phyloP scores from a whole-genome alignment of 2,888 invertebrate species.

The Hecatera dysodea region DNA sequence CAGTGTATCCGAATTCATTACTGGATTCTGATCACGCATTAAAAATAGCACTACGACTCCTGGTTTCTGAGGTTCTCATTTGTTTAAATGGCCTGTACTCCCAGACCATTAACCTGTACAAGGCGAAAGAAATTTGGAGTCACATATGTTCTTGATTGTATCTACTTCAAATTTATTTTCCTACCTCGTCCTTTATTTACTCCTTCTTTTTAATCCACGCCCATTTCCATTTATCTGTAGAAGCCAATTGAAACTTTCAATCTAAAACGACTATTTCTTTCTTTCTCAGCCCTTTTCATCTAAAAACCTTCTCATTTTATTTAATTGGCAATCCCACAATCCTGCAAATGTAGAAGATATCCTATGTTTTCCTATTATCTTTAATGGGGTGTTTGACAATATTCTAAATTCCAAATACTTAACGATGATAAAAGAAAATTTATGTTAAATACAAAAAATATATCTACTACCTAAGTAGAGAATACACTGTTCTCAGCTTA shows the following conservation, averaged over 20 bases:
- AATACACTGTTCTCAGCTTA: too few species aligned
- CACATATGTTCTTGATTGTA: not conserved
- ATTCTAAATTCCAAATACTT: too few species aligned
- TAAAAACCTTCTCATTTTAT: not conserved
- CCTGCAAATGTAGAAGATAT: not conserved
- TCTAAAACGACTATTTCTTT: not conserved
- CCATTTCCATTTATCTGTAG: not conserved
- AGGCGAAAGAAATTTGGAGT: not conserved
- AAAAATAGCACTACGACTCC: too few species aligned
- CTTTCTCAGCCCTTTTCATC: slow-evolving; percentile 7
- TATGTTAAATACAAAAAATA: too few species aligned
- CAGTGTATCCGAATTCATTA: too few species aligned
- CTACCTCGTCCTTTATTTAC: not conserved
- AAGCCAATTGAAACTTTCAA: not conserved
- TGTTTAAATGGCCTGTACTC: too few species aligned
- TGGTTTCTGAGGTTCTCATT: too few species aligned
- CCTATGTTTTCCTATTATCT: not conserved
- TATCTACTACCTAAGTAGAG: too few species aligned
- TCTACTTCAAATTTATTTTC: not conserved
- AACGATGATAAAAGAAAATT: too few species aligned
- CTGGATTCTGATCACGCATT: too few species aligned
- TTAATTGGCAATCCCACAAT: slow-evolving; percentile 3
- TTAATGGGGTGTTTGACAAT: slow-evolving; percentile 33
- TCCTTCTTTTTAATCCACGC: not conserved
- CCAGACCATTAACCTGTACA: not conserved